Evolutionary conservation across 2,113 vertebrate species (phyloP).

Genomic region (Tragulus kanchil): DNA sequence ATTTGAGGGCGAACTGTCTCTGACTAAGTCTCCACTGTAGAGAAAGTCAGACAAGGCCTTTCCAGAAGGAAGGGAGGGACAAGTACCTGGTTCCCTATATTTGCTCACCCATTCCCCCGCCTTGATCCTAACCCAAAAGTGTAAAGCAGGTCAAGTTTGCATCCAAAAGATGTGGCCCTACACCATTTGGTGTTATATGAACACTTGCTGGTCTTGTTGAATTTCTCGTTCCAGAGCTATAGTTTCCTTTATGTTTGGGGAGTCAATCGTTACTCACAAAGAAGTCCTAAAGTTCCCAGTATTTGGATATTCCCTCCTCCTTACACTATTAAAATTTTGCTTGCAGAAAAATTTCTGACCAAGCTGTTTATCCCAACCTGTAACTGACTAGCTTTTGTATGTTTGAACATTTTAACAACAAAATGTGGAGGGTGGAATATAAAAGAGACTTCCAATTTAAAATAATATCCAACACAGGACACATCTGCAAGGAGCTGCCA

Average conservation of each 20-base stretch:
- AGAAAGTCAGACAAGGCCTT: slow-evolving; percentile 16
- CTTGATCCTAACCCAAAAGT: neutral
- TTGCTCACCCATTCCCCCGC: neutral
- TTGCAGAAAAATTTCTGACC: neutral
- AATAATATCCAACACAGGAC: neutral
- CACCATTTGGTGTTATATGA: neutral
- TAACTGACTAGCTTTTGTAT: neutral
- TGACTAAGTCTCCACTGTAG: neutral
- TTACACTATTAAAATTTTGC: neutral
- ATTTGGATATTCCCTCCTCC: neutral
- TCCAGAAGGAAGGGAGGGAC: neutral
- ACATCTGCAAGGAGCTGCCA: neutral
- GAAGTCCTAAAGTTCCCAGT: neutral
- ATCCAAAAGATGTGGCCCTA: neutral
- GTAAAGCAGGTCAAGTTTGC: neutral
- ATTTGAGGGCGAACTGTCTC: neutral
- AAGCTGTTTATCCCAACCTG: neutral
- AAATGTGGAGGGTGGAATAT: neutral
- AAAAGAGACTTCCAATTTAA: slow-evolving; percentile 11
- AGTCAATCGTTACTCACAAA: neutral
- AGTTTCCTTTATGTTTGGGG: neutral
- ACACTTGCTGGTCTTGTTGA: neutral
- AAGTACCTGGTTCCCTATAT: neutral
- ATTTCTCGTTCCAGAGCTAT: neutral
- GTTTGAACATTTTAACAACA: slow-evolving; percentile 25